A percentile compares a stretch with the other conserved stretches of the same genome.
phyloP scores from a whole-genome alignment of 1,140 invertebrate species.

The Aphelinus certus region DNA sequence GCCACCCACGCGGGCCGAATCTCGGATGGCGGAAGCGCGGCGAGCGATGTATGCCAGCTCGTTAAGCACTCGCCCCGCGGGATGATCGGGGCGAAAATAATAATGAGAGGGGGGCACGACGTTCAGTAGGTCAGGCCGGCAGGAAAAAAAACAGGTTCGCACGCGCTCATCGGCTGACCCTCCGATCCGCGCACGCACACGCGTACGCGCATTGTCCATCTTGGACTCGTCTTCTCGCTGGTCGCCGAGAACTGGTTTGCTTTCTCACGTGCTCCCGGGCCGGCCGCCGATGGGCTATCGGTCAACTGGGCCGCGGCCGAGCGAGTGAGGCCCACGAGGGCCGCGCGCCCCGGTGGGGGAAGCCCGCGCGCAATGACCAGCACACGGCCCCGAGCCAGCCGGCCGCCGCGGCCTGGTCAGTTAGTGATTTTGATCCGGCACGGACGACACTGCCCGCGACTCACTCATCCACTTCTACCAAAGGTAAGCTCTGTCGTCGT shows the following conservation, averaged over 20 bases:
- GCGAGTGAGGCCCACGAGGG: constrained; percentile 44
- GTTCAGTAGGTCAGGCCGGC: constrained; percentile 28
- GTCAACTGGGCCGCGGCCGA: constrained; percentile 34
- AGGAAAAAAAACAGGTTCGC: constrained; percentile 38
- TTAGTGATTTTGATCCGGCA: constrained; percentile 58
- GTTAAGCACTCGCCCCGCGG: no score
- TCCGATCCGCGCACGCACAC: constrained; percentile 22
- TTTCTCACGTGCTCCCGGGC: constrained; percentile 58
- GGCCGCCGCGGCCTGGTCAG: constrained; percentile 50
- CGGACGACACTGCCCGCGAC: not conserved
- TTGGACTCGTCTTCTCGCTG: constrained; percentile 50
- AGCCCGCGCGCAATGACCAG: constrained; percentile 25
- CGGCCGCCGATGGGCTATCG: constrained; percentile 36
- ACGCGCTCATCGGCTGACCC: constrained; percentile 35
- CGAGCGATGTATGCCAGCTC: no score
- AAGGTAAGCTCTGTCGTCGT: no score
- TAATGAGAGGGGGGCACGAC: no score
- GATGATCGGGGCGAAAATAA: no score
- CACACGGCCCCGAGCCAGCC: constrained; percentile 5
- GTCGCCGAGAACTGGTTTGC: constrained; percentile 61
- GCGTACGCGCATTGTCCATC: constrained; percentile 55
- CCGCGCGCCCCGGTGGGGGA: constrained; percentile 16
- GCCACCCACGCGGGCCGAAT: constrained; percentile 4
- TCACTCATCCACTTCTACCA: no score
- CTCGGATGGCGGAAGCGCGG: not conserved